Percentiles rank a stretch among this genome's conserved stretches.
These are phyloP conservation scores for Apostichopus leukothele DNA, from an alignment of 53 echinoderm and acorn worm genomes.

Conservation along the genomic window DNA sequence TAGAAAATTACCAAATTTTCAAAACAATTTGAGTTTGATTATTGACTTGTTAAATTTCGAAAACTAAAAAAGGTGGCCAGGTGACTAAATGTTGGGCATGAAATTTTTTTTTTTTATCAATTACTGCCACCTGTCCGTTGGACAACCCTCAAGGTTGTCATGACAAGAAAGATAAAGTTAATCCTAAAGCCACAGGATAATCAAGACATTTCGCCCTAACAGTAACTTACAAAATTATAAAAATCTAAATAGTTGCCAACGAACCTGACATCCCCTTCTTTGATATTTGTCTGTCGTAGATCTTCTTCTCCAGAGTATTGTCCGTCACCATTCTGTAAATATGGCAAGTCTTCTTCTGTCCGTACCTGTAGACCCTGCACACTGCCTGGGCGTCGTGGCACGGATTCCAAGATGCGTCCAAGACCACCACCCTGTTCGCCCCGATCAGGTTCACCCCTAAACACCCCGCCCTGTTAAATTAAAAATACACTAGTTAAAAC, in stretches of 20 bases:
- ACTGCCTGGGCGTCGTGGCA: slow-evolving; percentile 99
- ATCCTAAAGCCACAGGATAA: too few species aligned
- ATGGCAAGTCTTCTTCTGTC: slow-evolving; percentile 81
- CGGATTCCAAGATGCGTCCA: slow-evolving; percentile 99
- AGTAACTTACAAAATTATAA: too few species aligned
- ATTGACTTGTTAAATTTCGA: too few species aligned
- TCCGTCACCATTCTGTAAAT: slow-evolving; percentile 96
- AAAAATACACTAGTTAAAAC: neutral
- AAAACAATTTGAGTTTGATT: too few species aligned
- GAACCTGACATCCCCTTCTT: slow-evolving; percentile 99
- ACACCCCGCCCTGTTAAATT: slow-evolving; percentile 72
- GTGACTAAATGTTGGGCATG: too few species aligned
- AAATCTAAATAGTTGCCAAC: neutral
- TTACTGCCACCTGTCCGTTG: too few species aligned
- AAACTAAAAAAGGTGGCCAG: too few species aligned
- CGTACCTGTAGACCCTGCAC: slow-evolving; percentile 96
- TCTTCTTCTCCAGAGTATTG: slow-evolving; percentile 98
- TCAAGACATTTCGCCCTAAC: too few species aligned
- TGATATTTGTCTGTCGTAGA: slow-evolving; percentile 96
- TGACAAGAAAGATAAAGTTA: too few species aligned
- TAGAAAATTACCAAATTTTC: too few species aligned
- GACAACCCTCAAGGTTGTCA: too few species aligned
- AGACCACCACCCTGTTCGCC: slow-evolving; percentile 93
- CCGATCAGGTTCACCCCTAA: slow-evolving; percentile 95
- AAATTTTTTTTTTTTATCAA: too few species aligned